Percentiles rank a stretch among this genome's conserved stretches.
Conservation (phyloP, 2,113 vertebrate species). For the Pleuronectes platessa region DNA sequence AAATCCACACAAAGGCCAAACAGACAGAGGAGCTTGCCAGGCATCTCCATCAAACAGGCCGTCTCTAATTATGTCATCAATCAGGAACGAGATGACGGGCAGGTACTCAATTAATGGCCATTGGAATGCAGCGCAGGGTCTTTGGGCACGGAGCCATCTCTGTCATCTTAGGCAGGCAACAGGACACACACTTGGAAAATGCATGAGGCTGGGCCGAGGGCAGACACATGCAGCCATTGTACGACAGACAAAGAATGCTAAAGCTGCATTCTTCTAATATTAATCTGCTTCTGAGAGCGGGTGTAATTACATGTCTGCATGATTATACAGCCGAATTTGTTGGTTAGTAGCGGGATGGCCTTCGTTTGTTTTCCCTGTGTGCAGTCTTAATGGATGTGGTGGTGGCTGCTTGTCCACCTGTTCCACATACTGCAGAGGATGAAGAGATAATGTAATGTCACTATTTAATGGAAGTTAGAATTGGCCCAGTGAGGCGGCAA, state of each 20-base stretch:
- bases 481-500: not conserved
- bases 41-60: conserved; percentile 76
- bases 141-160: conserved; percentile 66
- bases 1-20: conserved; percentile 65
- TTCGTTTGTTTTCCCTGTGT: not conserved
- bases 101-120: conserved; percentile 77
- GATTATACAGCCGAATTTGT: not conserved
- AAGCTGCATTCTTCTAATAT: conserved; percentile 20
- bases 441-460: not conserved
- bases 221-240: conserved; percentile 59
- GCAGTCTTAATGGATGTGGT: not conserved
- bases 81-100: conserved; percentile 73
- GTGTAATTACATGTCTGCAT: not conserved
- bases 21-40: conserved; percentile 73
- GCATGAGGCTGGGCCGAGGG: conserved; percentile 25
- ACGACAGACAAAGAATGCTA: conserved; percentile 35
- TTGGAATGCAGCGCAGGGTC: conserved; percentile 67
- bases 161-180: conserved; percentile 67
- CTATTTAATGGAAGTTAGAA: conserved; percentile 15
- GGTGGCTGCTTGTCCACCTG: not conserved
- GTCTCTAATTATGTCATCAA: conserved; percentile 81
- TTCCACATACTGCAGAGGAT: not conserved
- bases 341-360: not conserved
- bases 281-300: conserved; percentile 8
- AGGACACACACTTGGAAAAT: conserved; percentile 63